Conservation (phyloP, 2,797 vertebrate species). For the Parauchenoglanis ngamensis region DNA sequence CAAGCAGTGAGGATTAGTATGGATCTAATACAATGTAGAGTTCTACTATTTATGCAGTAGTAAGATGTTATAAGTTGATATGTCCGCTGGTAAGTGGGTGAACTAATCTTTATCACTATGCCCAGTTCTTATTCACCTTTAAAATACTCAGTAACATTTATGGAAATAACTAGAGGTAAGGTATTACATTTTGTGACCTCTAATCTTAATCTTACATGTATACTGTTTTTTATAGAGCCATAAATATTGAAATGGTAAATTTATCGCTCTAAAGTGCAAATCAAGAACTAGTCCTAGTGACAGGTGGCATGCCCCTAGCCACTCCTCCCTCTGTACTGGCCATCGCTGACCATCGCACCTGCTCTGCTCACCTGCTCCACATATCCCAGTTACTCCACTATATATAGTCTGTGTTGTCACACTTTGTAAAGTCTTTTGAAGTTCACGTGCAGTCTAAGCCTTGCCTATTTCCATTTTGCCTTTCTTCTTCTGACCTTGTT, state of each 20-base stretch:
- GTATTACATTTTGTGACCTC: neutral
- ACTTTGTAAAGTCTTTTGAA: conserved; percentile 27
- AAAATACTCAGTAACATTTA: neutral
- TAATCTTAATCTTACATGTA: neutral
- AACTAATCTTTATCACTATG: neutral
- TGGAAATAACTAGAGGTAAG: neutral
- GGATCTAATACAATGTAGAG: neutral
- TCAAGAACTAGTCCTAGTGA: neutral
- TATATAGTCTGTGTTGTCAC: conserved; percentile 32
- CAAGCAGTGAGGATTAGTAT: neutral
- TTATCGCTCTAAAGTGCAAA: conserved; percentile 8
- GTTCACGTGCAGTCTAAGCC: conserved; percentile 17
- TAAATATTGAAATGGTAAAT: neutral
- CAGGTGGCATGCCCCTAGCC: conserved; percentile 33
- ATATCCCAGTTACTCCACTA: conserved; percentile 29
- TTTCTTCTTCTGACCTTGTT: conserved; percentile 24
- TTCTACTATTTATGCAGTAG: neutral
- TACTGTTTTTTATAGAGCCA: neutral
- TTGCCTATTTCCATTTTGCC: conserved; percentile 19
- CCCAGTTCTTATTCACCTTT: neutral
- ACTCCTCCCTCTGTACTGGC: conserved; percentile 28
- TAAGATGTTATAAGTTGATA: neutral
- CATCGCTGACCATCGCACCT: conserved; percentile 21
- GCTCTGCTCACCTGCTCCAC: conserved; percentile 31
- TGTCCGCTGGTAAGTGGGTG: neutral